Evolutionary conservation across 2,797 vertebrate genomes (phyloP).

Genomic region (Microcaecilia unicolor): DNA sequence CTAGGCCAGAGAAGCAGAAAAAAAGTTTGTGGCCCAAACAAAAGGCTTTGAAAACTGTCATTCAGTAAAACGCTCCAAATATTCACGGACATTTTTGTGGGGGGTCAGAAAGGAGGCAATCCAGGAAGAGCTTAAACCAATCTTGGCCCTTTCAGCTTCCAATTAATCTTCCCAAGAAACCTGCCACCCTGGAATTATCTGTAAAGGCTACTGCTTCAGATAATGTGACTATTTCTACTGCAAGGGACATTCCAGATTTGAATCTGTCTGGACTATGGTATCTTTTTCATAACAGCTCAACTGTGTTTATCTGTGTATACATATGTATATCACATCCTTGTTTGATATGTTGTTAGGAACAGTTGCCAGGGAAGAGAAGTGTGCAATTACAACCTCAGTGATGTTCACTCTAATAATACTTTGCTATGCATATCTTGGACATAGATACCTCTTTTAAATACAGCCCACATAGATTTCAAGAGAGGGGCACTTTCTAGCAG

Average conservation of each 20-base stretch:
- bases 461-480: conserved; percentile 43
- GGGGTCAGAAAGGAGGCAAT: no score
- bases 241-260: conserved; percentile 3
- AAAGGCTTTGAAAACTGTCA: no score
- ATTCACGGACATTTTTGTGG: no score
- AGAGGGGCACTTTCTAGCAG: no score
- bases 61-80: no score
- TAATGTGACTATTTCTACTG: not conserved
- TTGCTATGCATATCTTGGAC: conserved; percentile 51
- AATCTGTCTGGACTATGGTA: not conserved
- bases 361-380: conserved; percentile 54
- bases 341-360: conserved; percentile 56
- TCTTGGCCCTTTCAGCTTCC: no score
- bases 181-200: not conserved
- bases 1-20: no score
- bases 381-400: conserved; percentile 55
- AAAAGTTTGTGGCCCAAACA: no score
- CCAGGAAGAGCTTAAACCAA: no score
- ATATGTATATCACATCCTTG: conserved; percentile 39
- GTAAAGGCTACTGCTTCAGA: not conserved
- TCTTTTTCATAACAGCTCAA: conserved; percentile 3
- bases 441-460: conserved; percentile 63
- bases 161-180: not conserved
- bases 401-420: conserved; percentile 65
- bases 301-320: conserved; percentile 20